Conservation (phyloP, 2,113 vertebrate species). For the Leptobrachium ailaonicum region DNA sequence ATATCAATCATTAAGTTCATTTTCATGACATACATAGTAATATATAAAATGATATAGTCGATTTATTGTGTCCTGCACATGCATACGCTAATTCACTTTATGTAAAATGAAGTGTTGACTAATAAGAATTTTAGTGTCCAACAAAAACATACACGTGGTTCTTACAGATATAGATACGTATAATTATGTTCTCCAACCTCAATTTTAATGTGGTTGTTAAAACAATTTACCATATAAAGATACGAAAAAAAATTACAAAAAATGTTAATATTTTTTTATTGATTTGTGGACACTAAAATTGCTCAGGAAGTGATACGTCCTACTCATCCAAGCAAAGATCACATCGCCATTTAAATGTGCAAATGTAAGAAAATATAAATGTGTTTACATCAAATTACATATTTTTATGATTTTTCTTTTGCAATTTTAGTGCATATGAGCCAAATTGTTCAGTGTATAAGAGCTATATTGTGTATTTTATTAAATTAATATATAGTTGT, state of each 20-base stretch:
- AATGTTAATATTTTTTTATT: slow-evolving; percentile 63
- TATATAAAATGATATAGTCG: slow-evolving; percentile 73
- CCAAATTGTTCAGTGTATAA: slow-evolving; percentile 99
- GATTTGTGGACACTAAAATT: slow-evolving; percentile 90
- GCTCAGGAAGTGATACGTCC: slow-evolving; percentile 89
- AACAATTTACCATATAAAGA: slow-evolving; percentile 54
- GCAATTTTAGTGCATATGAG: slow-evolving; percentile 99
- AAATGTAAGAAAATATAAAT: slow-evolving; percentile 96
- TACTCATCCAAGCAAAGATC: slow-evolving; percentile 84
- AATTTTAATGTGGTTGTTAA: slow-evolving; percentile 45
- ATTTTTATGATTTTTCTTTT: slow-evolving; percentile 96
- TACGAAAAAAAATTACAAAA: slow-evolving; percentile 60
- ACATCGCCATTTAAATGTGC: slow-evolving; percentile 95
- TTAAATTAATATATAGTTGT: slow-evolving; percentile 99
- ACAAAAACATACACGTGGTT: slow-evolving; percentile 60
- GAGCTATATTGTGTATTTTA: slow-evolving; percentile 99
- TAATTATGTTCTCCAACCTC: slow-evolving; percentile 53
- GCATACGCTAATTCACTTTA: slow-evolving; percentile 69
- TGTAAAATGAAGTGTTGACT: slow-evolving; percentile 62
- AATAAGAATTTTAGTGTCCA: slow-evolving; percentile 78
- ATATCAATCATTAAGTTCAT: slow-evolving; percentile 80
- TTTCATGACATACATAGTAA: slow-evolving; percentile 79
- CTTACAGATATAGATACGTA: slow-evolving; percentile 44
- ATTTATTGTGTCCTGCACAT: slow-evolving; percentile 72
- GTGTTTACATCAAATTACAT: slow-evolving; percentile 99